phyloP scores from a whole-genome alignment of 2,888 invertebrate species.

The Drosophila buzzatii region DNA sequence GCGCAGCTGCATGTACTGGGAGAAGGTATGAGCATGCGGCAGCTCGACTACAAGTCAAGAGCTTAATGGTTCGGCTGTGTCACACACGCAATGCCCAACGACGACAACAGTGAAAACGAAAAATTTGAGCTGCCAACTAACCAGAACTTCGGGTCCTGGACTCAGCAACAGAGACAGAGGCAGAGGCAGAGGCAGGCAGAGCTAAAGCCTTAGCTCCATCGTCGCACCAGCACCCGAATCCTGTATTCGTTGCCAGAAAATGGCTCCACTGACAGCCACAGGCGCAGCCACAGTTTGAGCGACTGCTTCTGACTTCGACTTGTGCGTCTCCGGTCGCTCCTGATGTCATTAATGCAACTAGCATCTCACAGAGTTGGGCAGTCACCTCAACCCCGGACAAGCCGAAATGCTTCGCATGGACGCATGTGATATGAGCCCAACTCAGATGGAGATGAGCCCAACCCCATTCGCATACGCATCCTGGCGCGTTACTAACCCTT shows the following conservation, averaged over 20 bases:
- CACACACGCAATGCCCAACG: conserved; percentile 39
- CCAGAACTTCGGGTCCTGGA: conserved; percentile 18
- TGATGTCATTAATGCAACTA: conserved; percentile 79
- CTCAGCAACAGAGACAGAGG: neutral
- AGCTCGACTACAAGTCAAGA: conserved; percentile 54
- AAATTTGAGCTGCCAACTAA: conserved; percentile 48
- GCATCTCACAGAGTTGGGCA: conserved; percentile 43
- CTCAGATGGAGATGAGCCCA: neutral
- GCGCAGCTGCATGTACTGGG: conserved; percentile 36
- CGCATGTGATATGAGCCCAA: conserved; percentile 63
- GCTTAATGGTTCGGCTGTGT: conserved; percentile 69
- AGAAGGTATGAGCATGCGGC: conserved; percentile 4
- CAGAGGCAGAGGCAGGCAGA: too few species aligned
- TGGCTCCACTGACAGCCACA: conserved; percentile 33
- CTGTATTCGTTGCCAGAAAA: conserved; percentile 10
- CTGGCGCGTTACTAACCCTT: conserved; percentile 32
- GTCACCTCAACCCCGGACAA: conserved; percentile 37
- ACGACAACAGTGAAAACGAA: conserved; percentile 28
- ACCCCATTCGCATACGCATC: neutral
- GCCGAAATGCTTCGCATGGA: conserved; percentile 58
- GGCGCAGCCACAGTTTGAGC: conserved; percentile 57
- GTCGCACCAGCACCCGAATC: neutral
- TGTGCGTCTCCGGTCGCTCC: conserved; percentile 48
- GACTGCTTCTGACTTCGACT: conserved; percentile 78
- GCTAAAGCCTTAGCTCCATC: too few species aligned